Conservation (phyloP, 2,113 vertebrate species). For the Athene cunicularia region DNA sequence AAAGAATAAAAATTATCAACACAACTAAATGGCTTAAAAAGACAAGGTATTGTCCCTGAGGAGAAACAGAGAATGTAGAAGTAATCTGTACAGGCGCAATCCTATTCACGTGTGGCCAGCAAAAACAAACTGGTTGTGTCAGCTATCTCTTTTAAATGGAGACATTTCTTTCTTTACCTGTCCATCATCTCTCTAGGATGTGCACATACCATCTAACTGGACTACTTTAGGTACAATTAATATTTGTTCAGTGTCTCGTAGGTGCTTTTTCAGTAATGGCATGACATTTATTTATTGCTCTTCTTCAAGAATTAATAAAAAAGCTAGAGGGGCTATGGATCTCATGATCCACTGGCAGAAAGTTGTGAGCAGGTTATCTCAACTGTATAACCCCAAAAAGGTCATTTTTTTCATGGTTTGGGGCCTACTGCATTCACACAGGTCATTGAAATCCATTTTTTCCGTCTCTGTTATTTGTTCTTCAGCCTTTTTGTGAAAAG, state of each 20-base stretch:
- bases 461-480: neutral
- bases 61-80: conserved; percentile 46
- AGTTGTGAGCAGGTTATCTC: neutral
- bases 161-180: conserved; percentile 19
- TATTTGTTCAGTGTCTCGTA: conserved; percentile 26
- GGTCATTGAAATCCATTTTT: neutral
- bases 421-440: neutral
- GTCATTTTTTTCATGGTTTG: neutral
- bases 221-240: conserved; percentile 6
- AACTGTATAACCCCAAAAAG: neutral
- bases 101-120: conserved; percentile 55
- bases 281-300: conserved; percentile 15
- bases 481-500: conserved; percentile 8
- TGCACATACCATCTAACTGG: neutral
- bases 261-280: neutral
- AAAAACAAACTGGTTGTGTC: conserved; percentile 5
- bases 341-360: neutral
- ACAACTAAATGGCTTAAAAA: conserved; percentile 37
- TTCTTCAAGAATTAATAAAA: conserved; percentile 6
- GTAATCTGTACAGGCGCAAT: neutral
- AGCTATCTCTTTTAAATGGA: neutral
- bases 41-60: conserved; percentile 48
- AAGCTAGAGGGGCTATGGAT: neutral
- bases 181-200: conserved; percentile 58
- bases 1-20: conserved; percentile 64